These are phyloP conservation scores for Dolichotis patagonum DNA, from an alignment of 2,113 vertebrate species.

Conservation along the genomic window DNA sequence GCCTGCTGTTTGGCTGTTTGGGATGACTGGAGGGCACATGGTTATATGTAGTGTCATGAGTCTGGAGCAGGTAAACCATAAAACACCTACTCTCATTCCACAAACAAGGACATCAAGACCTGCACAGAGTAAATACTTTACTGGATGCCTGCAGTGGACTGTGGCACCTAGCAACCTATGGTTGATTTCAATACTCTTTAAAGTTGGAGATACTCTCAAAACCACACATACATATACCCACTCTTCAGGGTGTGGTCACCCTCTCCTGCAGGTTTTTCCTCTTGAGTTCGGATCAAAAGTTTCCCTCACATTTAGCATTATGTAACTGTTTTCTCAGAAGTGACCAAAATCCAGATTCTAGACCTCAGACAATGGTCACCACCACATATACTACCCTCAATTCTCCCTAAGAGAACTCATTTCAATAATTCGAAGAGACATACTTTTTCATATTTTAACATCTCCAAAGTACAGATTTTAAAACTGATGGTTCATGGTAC, in stretches of 20 bases:
- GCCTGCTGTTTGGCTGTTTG: neutral
- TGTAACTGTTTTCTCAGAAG: neutral
- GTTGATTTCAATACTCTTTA: neutral
- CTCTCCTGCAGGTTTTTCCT: neutral
- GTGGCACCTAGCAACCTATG: neutral
- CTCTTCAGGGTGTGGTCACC: neutral
- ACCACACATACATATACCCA: neutral
- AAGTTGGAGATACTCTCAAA: neutral
- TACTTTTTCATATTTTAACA: neutral
- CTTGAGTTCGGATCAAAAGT: neutral
- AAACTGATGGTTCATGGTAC: neutral
- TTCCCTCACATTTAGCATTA: neutral
- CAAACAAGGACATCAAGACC: neutral
- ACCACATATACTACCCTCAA: neutral
- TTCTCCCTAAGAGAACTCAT: neutral
- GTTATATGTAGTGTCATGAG: neutral
- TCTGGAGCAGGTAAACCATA: neutral
- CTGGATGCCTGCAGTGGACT: fast-evolving
- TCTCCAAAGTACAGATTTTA: neutral
- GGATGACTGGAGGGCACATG: neutral
- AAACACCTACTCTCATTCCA: neutral
- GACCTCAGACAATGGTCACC: neutral
- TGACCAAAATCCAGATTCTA: neutral
- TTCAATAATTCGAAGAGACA: neutral
- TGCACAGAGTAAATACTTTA: neutral